phyloP scores from a whole-genome alignment of 2,797 vertebrate species.

The Saxicola maurus region DNA sequence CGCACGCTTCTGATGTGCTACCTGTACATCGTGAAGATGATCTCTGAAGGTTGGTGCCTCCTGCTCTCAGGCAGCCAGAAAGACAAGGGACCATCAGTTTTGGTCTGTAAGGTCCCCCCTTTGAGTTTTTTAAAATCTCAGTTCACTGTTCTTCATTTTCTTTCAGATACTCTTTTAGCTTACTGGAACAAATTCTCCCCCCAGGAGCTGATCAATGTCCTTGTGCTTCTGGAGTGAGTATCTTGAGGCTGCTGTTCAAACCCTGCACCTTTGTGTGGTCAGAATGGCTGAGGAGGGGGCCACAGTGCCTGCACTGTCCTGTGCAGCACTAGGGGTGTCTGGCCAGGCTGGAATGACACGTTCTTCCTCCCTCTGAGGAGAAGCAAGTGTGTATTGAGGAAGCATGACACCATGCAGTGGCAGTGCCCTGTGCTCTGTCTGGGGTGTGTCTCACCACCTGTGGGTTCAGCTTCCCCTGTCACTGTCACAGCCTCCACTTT shows the following conservation, averaged over 20 bases:
- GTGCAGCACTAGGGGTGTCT: background rate
- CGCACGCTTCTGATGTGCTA: constrained; percentile 89
- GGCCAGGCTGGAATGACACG: background rate
- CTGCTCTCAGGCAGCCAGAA: background rate
- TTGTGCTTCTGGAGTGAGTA: constrained; percentile 92
- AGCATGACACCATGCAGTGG: background rate
- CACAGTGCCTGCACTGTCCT: accelerated
- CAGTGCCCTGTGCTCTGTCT: accelerated
- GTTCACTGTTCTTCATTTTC: background rate
- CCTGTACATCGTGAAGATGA: constrained; percentile 87
- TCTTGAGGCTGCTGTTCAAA: background rate
- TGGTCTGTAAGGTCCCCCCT: background rate
- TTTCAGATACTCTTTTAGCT: constrained; percentile 84
- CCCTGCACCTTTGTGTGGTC: background rate
- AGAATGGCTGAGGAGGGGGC: background rate
- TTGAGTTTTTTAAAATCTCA: background rate
- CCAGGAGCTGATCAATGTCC: constrained; percentile 91
- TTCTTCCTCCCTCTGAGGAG: background rate
- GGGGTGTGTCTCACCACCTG: background rate
- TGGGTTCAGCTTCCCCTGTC: background rate
- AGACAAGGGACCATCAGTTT: background rate
- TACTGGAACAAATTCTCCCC: constrained; percentile 94
- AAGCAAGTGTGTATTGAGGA: background rate
- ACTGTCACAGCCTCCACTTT: background rate
- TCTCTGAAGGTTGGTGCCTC: constrained; percentile 87